phyloP scores from a whole-genome alignment of 2,113 vertebrate species.

The Embiotoca jacksoni region DNA sequence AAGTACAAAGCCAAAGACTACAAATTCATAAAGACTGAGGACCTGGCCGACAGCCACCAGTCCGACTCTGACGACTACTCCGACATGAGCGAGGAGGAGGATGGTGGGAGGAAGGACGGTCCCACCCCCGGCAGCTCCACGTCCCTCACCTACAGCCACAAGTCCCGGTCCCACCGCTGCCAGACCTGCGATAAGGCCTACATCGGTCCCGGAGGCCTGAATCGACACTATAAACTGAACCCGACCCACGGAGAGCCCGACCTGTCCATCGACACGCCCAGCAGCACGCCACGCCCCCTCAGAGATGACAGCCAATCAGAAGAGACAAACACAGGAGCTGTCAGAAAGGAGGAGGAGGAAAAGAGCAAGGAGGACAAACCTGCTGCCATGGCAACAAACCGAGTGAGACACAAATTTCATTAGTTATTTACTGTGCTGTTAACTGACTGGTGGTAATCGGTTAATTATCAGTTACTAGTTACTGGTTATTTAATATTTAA shows the following conservation, averaged over 20 bases:
- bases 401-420: slow-evolving; percentile 38
- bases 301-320: slow-evolving; percentile 36
- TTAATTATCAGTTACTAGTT: too few species aligned
- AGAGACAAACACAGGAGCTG: background rate
- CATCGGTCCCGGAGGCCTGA: slow-evolving; percentile 93
- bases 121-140: fast-evolving
- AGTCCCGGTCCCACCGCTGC: slow-evolving; percentile 89
- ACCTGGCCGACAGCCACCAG: slow-evolving; percentile 90
- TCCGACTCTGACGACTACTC: slow-evolving; percentile 98
- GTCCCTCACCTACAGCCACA: slow-evolving; percentile 82
- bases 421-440: too few species aligned
- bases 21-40: slow-evolving; percentile 96
- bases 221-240: slow-evolving; percentile 93
- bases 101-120: slow-evolving; percentile 68
- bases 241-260: slow-evolving; percentile 87
- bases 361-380: slow-evolving; percentile 36
- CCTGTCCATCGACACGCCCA: slow-evolving; percentile 48
- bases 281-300: background rate
- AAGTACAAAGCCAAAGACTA: slow-evolving; percentile 97
- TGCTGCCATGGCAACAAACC: slow-evolving; percentile 28
- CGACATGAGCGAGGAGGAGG: slow-evolving; percentile 93
- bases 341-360: slow-evolving; percentile 10
- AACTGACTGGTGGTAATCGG: too few species aligned
- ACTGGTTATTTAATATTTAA: too few species aligned
- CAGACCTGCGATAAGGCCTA: slow-evolving; percentile 94